A percentile compares a stretch with the other conserved stretches of the same genome.
phyloP scores from a whole-genome alignment of 2,888 invertebrate species.

The Rhamphomyia laevipes region DNA sequence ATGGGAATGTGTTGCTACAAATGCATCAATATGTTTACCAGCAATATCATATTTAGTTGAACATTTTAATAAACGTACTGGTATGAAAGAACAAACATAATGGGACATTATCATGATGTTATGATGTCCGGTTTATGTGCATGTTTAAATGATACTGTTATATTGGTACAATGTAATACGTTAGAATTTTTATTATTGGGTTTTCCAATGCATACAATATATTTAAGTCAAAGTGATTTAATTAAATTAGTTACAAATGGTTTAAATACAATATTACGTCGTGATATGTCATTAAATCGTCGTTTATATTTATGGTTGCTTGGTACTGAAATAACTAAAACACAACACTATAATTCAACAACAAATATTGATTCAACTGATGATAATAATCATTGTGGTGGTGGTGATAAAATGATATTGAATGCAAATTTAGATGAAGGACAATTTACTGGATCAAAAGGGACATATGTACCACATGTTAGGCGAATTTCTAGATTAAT shows the following conservation, averaged over 20 bases:
- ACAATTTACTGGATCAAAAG: constrained; percentile 24
- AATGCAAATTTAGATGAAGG: constrained; percentile 29
- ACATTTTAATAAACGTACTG: constrained; percentile 66
- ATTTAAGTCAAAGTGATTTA: constrained; percentile 55
- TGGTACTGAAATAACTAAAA: constrained; percentile 52
- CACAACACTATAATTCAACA: constrained; percentile 29
- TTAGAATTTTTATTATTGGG: constrained; percentile 71
- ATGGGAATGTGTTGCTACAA: constrained; percentile 77
- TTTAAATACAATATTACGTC: constrained; percentile 58
- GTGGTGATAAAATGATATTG: constrained; percentile 18
- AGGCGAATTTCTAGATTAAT: constrained; percentile 63
- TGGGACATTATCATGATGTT: constrained; percentile 72
- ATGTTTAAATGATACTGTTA: constrained; percentile 65
- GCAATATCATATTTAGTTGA: constrained; percentile 68
- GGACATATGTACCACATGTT: constrained; percentile 62
- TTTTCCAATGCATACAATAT: constrained; percentile 73
- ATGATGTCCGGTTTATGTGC: constrained; percentile 72
- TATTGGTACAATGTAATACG: constrained; percentile 74
- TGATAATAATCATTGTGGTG: constrained; percentile 4
- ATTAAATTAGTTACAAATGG: constrained; percentile 60
- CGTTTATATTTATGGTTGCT: constrained; percentile 76
- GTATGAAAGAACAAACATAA: constrained; percentile 71
- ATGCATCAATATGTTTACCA: constrained; percentile 66
- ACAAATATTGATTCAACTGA: constrained; percentile 12
- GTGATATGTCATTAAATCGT: constrained; percentile 83